Evolutionary conservation across 2,797 vertebrate genomes (phyloP), one percentile per base, ranked within the genome.

Genomic region (Uromys caudimaculatus): DNA sequence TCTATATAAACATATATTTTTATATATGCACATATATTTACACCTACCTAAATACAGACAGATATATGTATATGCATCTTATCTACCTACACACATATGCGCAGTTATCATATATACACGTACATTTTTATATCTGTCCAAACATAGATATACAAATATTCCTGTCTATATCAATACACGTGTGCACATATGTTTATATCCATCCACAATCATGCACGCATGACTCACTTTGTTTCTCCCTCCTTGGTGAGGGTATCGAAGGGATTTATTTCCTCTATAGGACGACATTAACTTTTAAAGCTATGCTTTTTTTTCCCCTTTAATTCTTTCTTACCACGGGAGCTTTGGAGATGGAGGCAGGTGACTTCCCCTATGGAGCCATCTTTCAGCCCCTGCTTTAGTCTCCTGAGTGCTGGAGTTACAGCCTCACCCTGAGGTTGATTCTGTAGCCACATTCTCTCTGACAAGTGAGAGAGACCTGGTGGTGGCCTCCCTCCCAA

Each of bases 191-290:
- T 44, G 73, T 35, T 81, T 47, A 24, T 44, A 1, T 89, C 64
- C 71, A 19, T 23, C 64, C 21, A 77, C 54, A 94, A 10, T 58
- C 64, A 82, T 13, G 17, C 50, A n/a, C 41, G 41, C 41, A 8
- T 27, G 94, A 6, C 35, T 50, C 32, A n/a, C 69, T 93, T 95
- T 41, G 50, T 35, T 95, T 96, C 35, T 52, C 21, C 86, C 89
- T 91, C 73, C 60, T 92, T 89, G 67, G 75, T 83, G 90, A 64
- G 50, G 56, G 41, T 32, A 16, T 24, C 32, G 17, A 67, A 71
- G 60, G 47, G 0, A 44, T 76, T 60, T 83, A 64, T 54, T 71
- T 44, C 14, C 79, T 88, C 23, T 2, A 58, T 6, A 29, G 88
- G 58, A 60, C 3, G 27, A 79, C 29, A 58, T 56, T 16, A 14